Percentiles rank a stretch among this genome's conserved stretches.
phyloP scores from a whole-genome alignment of 1,140 invertebrate species.

The Ceratina australensis region DNA sequence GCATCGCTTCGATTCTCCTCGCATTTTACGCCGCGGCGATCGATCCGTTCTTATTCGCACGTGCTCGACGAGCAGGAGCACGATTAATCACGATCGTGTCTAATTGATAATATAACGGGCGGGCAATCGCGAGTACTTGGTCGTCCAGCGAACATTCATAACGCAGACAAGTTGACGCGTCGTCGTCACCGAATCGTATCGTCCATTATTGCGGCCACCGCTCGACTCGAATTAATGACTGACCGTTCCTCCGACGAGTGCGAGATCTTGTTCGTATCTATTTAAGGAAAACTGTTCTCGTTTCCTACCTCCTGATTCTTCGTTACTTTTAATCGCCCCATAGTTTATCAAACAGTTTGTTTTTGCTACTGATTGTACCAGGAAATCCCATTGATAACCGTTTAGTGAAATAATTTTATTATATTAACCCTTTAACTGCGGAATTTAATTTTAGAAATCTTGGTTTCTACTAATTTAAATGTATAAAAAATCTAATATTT shows the following conservation, averaged over 20 bases:
- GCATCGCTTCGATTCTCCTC: neutral
- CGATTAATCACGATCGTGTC: constrained; percentile 39
- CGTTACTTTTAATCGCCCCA: no score
- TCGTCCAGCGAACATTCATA: constrained; percentile 12
- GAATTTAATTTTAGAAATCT: no score
- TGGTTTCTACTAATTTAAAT: no score
- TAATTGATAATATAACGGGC: constrained; percentile 39
- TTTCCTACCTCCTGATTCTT: no score
- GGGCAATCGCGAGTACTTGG: constrained; percentile 28
- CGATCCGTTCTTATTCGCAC: constrained; percentile 15
- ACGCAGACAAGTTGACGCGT: constrained; percentile 46
- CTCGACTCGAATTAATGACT: constrained; percentile 43
- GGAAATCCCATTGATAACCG: constrained; percentile 44
- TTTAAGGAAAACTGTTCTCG: no score
- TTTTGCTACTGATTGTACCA: constrained; percentile 11
- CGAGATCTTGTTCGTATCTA: no score
- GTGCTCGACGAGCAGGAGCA: neutral
- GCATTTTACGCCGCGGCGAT: neutral
- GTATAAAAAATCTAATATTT: no score
- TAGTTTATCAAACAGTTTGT: neutral
- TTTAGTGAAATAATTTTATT: constrained; percentile 38
- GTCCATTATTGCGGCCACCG: constrained; percentile 22
- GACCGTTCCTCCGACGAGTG: neutral
- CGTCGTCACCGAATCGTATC: constrained; percentile 48
- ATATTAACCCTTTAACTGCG: no score